These are phyloP conservation scores for Patella caerulea DNA, from an alignment of 2,888 invertebrate genomes.

Conservation along the genomic window DNA sequence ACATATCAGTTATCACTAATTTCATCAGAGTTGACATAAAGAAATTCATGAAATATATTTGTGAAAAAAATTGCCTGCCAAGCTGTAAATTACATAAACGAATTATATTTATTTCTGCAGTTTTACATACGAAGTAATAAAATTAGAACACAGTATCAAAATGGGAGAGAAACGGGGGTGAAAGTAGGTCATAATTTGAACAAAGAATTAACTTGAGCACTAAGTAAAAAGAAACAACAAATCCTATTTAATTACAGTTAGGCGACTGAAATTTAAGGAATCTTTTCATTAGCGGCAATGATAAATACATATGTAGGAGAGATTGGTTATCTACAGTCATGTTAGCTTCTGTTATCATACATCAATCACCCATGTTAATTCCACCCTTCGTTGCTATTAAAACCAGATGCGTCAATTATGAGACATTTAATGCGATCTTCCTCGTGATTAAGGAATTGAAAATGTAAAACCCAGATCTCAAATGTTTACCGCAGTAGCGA, in stretches of 20 bases:
- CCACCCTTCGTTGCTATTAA: slow-evolving; percentile 21
- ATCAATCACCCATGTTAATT: slow-evolving; percentile 9
- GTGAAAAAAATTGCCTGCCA: slow-evolving; percentile 1
- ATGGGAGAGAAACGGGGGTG: background rate
- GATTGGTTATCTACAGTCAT: slow-evolving; percentile 2
- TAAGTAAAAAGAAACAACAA: slow-evolving; percentile 2
- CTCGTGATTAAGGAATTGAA: slow-evolving; percentile 25
- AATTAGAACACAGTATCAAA: background rate
- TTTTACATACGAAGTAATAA: background rate
- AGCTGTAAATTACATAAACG: background rate
- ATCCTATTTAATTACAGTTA: slow-evolving; percentile 10
- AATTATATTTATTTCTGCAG: background rate
- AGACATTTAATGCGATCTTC: slow-evolving; percentile 31
- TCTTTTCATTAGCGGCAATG: slow-evolving; percentile 12
- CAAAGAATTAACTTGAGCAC: slow-evolving; percentile 4
- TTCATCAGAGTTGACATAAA: slow-evolving; percentile 7
- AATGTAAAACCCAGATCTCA: slow-evolving; percentile 9
- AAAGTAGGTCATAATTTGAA: background rate
- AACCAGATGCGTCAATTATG: slow-evolving; percentile 29
- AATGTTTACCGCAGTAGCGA: slow-evolving; percentile 3
- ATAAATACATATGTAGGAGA: slow-evolving; percentile 12
- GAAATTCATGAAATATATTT: slow-evolving; percentile 7
- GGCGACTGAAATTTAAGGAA: slow-evolving; percentile 9
- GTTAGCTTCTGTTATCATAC: slow-evolving; percentile 5
- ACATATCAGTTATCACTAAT: slow-evolving; percentile 1